Evolutionary conservation across 2,888 invertebrate genomes (phyloP), one percentile per base, ranked within the genome.

Genomic region (Mesodorylaimus sp.): DNA sequence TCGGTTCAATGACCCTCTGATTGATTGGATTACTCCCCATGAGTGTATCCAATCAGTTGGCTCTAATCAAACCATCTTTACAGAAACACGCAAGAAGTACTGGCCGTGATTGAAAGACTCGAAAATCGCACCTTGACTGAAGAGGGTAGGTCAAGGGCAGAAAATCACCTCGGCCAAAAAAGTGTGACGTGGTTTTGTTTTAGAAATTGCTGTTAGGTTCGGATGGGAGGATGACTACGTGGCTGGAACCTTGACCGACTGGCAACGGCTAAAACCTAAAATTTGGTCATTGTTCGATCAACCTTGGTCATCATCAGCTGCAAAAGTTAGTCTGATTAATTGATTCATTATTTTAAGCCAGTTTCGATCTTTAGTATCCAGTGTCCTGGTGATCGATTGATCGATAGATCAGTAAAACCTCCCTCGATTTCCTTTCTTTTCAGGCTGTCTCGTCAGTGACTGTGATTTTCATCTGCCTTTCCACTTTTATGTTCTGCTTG

Each of bases 261-360:
- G 95, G 93, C 93, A 95, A 72, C 79, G 82, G 65, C 77, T 85
- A 67, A 91, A 93, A 69, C 93, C 93, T 32, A 85, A 87, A 72
- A 84, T 93, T 69, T 95, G 93, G 93, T 89, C 91, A 38, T 76
- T 97, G 52, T 97, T 97, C 70, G 97, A 97, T 68, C 97, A 97
- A 70, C 97, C 95, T 1, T 95, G 95, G 72, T 93, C 93, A 66
- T 93, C 93, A 50, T 84, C 83, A 65, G 81, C 86, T 62, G 93
- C 95, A 55, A 93, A 91, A 81, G 91, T 89, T 73, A 57, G 62
- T 50, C 13, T 36, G 36, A 36, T 13, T n/a, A 13, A 66, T 67
- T 53, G 60, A 63, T n/a, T n/a, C n/a, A n/a, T n/a, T n/a, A n/a
- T n/a, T n/a, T n/a, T n/a, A n/a, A n/a, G n/a, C n/a, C n/a, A n/a